Evolutionary conservation across 2,113 vertebrate species (phyloP).

Genomic region (Neomonachus schauinslandi): DNA sequence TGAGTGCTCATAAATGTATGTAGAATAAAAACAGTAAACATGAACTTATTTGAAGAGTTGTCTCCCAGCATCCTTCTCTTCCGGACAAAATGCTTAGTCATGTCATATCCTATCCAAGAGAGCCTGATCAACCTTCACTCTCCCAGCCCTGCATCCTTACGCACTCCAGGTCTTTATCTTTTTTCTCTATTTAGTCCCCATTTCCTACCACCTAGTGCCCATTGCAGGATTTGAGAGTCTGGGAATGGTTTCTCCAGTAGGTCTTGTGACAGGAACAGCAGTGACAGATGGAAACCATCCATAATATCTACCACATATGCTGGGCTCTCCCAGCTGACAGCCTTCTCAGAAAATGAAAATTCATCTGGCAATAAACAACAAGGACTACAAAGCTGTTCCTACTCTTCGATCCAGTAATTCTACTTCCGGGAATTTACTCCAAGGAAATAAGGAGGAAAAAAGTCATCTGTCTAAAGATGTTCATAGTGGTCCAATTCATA

Average conservation of each 20-base stretch:
- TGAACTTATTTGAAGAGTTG: neutral
- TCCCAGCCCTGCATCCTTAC: neutral
- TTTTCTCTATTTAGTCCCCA: neutral
- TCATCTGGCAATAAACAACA: constrained; percentile 20
- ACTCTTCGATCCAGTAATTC: constrained; percentile 33
- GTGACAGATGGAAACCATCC: neutral
- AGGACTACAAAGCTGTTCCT: neutral
- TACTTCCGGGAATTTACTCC: constrained; percentile 47
- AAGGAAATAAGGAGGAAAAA: neutral
- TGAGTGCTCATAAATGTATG: neutral
- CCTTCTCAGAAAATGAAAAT: constrained; percentile 40
- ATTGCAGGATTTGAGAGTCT: neutral
- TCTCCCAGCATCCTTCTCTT: neutral
- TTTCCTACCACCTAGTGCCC: constrained; percentile 12
- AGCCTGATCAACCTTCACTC: neutral
- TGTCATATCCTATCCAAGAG: neutral
- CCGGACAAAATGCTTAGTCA: neutral
- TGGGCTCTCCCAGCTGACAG: neutral
- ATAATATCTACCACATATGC: neutral
- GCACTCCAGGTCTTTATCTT: neutral
- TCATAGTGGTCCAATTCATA: constrained; percentile 1
- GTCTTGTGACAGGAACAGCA: neutral
- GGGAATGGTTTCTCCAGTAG: neutral
- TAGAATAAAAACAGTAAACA: neutral
- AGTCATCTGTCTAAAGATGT: constrained; percentile 38